Evolutionary conservation across 2,888 invertebrate genomes (phyloP).

Genomic region (Melieria omissa): DNA sequence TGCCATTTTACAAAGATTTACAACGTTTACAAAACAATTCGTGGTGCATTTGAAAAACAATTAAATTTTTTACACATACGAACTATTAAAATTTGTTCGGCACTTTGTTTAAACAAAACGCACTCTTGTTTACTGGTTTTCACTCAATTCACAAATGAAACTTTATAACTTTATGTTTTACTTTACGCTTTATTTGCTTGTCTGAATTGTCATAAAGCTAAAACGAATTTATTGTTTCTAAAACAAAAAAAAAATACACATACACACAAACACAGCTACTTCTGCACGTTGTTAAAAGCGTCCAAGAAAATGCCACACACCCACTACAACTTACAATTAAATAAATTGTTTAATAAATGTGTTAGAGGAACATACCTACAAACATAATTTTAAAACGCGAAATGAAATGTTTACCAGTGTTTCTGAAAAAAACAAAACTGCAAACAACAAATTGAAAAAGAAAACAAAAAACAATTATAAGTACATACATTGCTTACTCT

Average conservation of each 20-base stretch:
- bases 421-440: not conserved
- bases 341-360: too few relatives aligned
- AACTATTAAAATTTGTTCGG: not conserved
- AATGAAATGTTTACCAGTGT: not conserved
- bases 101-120: too few relatives aligned
- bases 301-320: not conserved
- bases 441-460: not conserved
- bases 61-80: not conserved
- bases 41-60: not conserved
- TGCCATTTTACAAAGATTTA: too few relatives aligned
- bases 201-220: not conserved
- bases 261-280: not conserved
- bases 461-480: not conserved
- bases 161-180: too few relatives aligned
- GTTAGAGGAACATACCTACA: too few relatives aligned
- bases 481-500: not conserved
- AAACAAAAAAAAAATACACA: not conserved
- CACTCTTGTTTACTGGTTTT: too few relatives aligned
- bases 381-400: too few relatives aligned
- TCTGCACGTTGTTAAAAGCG: not conserved
- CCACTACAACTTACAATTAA: not conserved
- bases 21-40: too few relatives aligned
- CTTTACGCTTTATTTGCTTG: too few relatives aligned
- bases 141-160: too few relatives aligned
- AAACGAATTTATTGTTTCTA: slow-evolving; percentile 19